These are phyloP conservation scores for Entomobrya proxima DNA, from an alignment of 2,888 invertebrate genomes.

Conservation along the genomic window DNA sequence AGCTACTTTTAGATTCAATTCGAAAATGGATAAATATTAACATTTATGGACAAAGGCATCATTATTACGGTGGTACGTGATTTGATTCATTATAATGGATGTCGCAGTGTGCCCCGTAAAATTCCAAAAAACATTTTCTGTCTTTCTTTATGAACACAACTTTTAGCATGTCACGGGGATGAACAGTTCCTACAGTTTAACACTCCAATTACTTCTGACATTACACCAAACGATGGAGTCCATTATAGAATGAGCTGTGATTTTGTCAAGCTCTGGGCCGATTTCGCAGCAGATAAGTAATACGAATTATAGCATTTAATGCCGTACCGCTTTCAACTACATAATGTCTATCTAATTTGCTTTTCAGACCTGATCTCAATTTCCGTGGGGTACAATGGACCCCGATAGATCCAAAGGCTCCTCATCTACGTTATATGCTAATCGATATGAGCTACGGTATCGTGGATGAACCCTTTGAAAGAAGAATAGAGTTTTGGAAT, in stretches of 20 bases:
- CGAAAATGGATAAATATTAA: slow-evolving; percentile 63
- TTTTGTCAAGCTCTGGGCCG: slow-evolving; percentile 61
- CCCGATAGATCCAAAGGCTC: slow-evolving; percentile 32
- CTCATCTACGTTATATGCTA: slow-evolving; percentile 49
- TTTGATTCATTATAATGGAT: background rate
- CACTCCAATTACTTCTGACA: slow-evolving; percentile 51
- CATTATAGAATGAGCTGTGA: slow-evolving; percentile 60
- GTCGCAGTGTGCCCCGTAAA: background rate
- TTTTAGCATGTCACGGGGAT: slow-evolving; percentile 69
- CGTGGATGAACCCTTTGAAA: slow-evolving; percentile 68
- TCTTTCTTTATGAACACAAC: too few relatives aligned
- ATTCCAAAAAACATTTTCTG: too few relatives aligned
- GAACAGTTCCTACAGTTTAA: slow-evolving; percentile 65
- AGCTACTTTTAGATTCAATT: slow-evolving; percentile 52
- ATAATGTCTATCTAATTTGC: background rate
- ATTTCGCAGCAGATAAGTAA: slow-evolving; percentile 66
- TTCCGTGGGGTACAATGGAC: slow-evolving; percentile 66
- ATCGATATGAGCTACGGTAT: slow-evolving; percentile 67
- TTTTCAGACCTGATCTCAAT: slow-evolving; percentile 49
- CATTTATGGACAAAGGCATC: slow-evolving; percentile 55
- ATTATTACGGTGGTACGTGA: slow-evolving; percentile 31
- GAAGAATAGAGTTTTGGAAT: slow-evolving; percentile 63
- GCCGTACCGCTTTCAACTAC: background rate
- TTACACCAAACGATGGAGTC: slow-evolving; percentile 51
- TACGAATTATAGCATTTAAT: background rate